Percentiles rank a stretch among this genome's conserved stretches.
Evolutionary conservation across 2,888 invertebrate genomes (phyloP).

Genomic region (Pammene fasciana): DNA sequence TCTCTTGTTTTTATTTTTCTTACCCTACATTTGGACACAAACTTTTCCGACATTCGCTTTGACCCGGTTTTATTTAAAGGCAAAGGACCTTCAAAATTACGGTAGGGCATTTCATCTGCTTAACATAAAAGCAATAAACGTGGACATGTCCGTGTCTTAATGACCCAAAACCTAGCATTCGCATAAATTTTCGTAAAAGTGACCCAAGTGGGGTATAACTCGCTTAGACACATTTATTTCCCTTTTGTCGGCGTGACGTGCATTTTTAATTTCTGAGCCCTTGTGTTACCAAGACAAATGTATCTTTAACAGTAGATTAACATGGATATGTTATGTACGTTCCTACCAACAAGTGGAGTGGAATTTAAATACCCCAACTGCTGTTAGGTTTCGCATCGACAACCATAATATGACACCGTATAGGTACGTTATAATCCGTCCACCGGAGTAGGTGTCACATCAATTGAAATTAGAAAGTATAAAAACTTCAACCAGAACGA

Average conservation of each 20-base stretch:
- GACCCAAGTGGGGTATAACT: constrained; percentile 13
- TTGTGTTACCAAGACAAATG: background rate
- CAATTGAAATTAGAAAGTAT: no score
- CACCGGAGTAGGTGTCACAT: no score
- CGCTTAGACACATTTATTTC: constrained; percentile 24
- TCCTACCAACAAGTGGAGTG: no score
- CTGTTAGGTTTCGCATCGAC: no score
- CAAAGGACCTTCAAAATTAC: background rate
- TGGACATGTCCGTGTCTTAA: constrained; percentile 10
- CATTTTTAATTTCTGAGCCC: constrained; percentile 24
- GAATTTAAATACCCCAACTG: no score
- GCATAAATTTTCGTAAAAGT: constrained; percentile 14
- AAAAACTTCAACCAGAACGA: no score
- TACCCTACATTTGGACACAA: background rate
- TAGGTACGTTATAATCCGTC: no score
- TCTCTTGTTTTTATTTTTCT: no score
- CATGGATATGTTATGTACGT: no score
- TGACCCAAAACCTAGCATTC: constrained; percentile 1
- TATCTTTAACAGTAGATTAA: constrained; percentile 2
- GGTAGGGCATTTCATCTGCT: background rate
- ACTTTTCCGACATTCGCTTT: background rate
- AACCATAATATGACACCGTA: no score
- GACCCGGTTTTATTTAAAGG: background rate
- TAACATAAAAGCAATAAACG: constrained; percentile 32
- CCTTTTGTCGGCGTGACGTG: constrained; percentile 9